phyloP scores from a whole-genome alignment of 2,888 invertebrate species.

The Chrysodeixis includens region DNA sequence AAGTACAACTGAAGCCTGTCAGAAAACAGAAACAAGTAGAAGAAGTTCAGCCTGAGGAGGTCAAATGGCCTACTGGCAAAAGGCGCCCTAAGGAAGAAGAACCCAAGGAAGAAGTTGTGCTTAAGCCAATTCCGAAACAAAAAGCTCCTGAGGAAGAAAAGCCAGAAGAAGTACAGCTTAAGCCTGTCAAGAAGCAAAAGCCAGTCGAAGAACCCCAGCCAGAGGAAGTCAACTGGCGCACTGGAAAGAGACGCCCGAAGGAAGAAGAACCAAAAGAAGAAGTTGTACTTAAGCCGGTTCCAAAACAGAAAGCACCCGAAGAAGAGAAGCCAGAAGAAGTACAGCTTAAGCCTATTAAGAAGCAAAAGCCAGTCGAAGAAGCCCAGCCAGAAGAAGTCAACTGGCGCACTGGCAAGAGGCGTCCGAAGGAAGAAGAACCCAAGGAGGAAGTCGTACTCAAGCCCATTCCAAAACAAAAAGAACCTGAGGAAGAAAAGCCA shows the following conservation, averaged over 20 bases:
- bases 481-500: slow-evolving; percentile 10
- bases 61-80: slow-evolving; percentile 22
- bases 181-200: slow-evolving; percentile 22
- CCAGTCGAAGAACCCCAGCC: slow-evolving; percentile 14
- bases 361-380: slow-evolving; percentile 23
- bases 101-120: slow-evolving; percentile 53
- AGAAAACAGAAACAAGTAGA: slow-evolving; percentile 62
- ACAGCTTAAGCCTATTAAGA: slow-evolving; percentile 12
- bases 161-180: slow-evolving; percentile 15
- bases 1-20: slow-evolving; percentile 77
- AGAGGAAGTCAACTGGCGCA: slow-evolving; percentile 17
- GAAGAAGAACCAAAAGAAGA: slow-evolving; percentile 21
- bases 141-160: slow-evolving; percentile 19
- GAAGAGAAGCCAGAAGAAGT: slow-evolving; percentile 20
- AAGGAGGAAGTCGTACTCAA: slow-evolving; percentile 20
- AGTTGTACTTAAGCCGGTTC: slow-evolving; percentile 19
- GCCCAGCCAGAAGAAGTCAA: slow-evolving; percentile 13
- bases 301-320: slow-evolving; percentile 18
- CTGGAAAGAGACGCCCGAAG: slow-evolving; percentile 16
- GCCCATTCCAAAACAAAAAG: slow-evolving; percentile 17
- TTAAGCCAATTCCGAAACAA: slow-evolving; percentile 22
- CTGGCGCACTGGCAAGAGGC: slow-evolving; percentile 16
- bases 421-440: slow-evolving; percentile 17
- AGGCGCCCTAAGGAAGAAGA: slow-evolving; percentile 51
- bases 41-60: slow-evolving; percentile 33